Evolutionary conservation across 1,140 invertebrate species (phyloP), one percentile per base, ranked within the genome.

Genomic region (Leptopilina boulardi): DNA sequence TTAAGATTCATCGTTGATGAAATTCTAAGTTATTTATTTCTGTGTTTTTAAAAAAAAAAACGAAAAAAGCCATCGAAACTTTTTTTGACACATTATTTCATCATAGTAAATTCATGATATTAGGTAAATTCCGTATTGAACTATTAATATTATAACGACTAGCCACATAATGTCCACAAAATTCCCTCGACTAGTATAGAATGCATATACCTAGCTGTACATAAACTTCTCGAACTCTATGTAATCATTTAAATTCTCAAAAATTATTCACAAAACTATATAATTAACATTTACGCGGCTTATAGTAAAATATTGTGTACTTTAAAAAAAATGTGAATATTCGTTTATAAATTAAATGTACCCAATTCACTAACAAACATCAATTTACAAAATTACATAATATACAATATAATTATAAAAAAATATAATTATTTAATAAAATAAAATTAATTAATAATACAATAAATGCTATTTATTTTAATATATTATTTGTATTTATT

Each of bases 151-250:
- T 81, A 82, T 75, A 85, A 77, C 38, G 71, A 76, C 18, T 81
- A 79, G 80, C 76, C 81, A 76, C 74, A 47, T 73, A 75, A 80
- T 80, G 79, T 83, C 75, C 82, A 85, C 83, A 84, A 85, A 85
- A 85, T 83, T 85, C 83, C 83, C 83, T 66, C 75, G 76, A 73
- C 82, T 85, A 82, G 79, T 85, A 85, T 82, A 84, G 77, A 82
- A 85, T 85, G 80, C 81, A 85, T 82, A 41, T 66, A 79, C 80
- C 80, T 76, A 81, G 74, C 77, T 54, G 74, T 44, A 47, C 54
- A 79, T 74, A 70, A 82, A 84, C 83, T 84, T 83, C 75, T 76
- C 70, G 75, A 82, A 82, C 75, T 83, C 76, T 77, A 84, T 82
- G 83, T 83, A 83, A 83, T 75, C 75, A 76, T 77, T 73, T 47